Base-by-base conservation (phyloP, 1,140 invertebrate genomes). In the Ladona fulva region DNA sequence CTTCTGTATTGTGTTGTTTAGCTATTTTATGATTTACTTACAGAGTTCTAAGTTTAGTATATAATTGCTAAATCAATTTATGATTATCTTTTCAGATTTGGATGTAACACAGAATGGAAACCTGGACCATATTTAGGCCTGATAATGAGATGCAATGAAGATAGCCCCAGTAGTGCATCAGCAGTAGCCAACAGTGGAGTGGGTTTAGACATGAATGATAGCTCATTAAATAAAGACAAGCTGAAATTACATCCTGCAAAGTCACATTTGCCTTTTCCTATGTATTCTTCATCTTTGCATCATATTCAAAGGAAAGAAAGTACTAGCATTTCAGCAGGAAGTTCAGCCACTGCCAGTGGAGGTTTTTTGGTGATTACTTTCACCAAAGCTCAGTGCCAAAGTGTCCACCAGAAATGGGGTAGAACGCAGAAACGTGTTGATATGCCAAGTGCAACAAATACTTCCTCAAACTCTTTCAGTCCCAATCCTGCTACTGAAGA, bases 291-390 rank as follows among this genome's bases (percentile, higher is more conserved):
- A 16, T 86, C 88, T 80, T 19, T 22, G 5, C 52, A 66, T 16
- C 16, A 66, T 5, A 16, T 66, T 66, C 52, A 66, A 19, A 66
- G 52, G 52, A 66, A 66, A 66, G 52, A 66, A 19, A 22, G 12
- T 19, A 19, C n/a, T 3, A 66, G 16, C 12, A 66, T 66, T 6
- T 6, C 16, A 16, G n/a, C 5, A 19, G 52, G 52, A 66, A 22
- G 52, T 22, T 6, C 52, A 12, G 84, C 85, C 59, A 87, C 88
- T 79, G 82, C 83, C 37, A 83, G 78, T 59, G 83, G 85, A 75
- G 83, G 83, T 7, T 91, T 93, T 81, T 82, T 92, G 14, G 88
- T 84, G 79, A 82, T 92, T 0, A 93, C 90, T 0, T 87, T 92
- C 77, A 94, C 92, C 0, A 84, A 88, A 78, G 90, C 90, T 0